These are phyloP conservation scores for Monochamus alternatus DNA, from an alignment of 2,888 invertebrate species.

Conservation along the genomic window DNA sequence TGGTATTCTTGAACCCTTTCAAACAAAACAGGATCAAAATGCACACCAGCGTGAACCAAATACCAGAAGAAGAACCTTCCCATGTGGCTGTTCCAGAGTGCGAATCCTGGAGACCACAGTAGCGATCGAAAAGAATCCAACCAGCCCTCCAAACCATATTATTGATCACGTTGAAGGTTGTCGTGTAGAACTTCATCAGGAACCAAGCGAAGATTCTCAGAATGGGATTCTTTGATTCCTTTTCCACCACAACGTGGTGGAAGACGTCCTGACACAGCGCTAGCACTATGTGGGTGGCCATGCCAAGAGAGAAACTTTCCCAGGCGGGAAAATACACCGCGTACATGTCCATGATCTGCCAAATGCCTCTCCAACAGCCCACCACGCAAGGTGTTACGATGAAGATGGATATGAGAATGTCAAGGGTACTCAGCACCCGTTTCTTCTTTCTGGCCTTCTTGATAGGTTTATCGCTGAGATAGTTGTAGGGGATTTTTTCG, in stretches of 20 bases:
- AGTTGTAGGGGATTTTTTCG: background rate
- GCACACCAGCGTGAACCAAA: constrained; percentile 43
- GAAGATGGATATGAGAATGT: constrained; percentile 69
- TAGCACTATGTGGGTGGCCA: constrained; percentile 74
- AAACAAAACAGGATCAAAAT: constrained; percentile 57
- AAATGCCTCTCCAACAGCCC: constrained; percentile 74
- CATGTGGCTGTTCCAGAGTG: constrained; percentile 5
- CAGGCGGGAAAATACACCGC: constrained; percentile 72
- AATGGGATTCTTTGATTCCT: constrained; percentile 42
- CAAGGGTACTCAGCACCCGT: constrained; percentile 61
- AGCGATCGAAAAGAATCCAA: constrained; percentile 70
- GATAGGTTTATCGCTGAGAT: background rate
- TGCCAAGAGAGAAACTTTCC: constrained; percentile 72
- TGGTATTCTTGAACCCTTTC: constrained; percentile 73
- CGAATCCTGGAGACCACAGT: background rate
- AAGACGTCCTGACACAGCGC: constrained; percentile 73
- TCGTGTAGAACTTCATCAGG: constrained; percentile 69
- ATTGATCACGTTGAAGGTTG: constrained; percentile 71
- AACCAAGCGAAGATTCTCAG: constrained; percentile 47
- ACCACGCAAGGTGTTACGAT: constrained; percentile 73
- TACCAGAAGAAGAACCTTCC: constrained; percentile 31
- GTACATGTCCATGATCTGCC: constrained; percentile 72
- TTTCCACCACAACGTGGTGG: constrained; percentile 60
- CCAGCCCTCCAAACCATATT: constrained; percentile 74
- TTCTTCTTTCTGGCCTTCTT: constrained; percentile 24